Percentiles rank a stretch among this genome's conserved stretches.
Evolutionary conservation across 2,888 invertebrate genomes (phyloP).

Genomic region (Psylliodes chrysocephalus): DNA sequence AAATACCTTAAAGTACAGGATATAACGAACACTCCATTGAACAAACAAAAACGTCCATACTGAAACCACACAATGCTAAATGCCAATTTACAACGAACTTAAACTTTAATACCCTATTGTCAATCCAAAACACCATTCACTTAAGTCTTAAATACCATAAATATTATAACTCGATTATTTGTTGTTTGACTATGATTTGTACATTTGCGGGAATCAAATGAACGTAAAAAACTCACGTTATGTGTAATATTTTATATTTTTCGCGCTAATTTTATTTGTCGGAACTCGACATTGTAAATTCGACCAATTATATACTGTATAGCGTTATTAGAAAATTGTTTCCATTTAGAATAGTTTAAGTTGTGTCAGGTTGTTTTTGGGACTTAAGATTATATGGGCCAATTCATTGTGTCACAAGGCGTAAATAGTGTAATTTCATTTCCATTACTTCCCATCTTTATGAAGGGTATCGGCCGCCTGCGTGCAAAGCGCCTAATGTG

Average conservation of each 20-base stretch:
- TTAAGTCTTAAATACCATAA: constrained; percentile 1
- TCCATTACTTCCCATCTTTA: too few species aligned
- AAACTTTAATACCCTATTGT: constrained; percentile 6
- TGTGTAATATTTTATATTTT: background rate
- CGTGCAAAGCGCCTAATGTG: too few species aligned
- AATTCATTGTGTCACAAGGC: too few species aligned
- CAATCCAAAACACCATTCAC: constrained; percentile 11
- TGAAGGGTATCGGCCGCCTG: too few species aligned
- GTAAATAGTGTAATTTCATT: too few species aligned
- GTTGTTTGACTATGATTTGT: background rate
- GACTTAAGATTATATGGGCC: background rate
- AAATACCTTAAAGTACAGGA: too few species aligned
- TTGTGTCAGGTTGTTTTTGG: background rate
- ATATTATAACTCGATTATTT: constrained; percentile 2
- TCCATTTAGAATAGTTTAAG: background rate
- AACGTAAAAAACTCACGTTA: background rate
- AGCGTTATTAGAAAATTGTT: constrained; percentile 12
- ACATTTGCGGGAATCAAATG: too few species aligned
- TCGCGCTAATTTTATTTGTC: constrained; percentile 3
- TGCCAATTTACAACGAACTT: background rate
- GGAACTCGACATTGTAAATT: background rate
- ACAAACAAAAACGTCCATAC: background rate
- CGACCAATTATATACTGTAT: constrained; percentile 1
- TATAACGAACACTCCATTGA: constrained; percentile 1
- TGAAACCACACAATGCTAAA: background rate